A percentile compares a stretch with the other conserved stretches of the same genome.
Conservation (phyloP, 2,888 invertebrate genomes). For the Ectropis crepuscularia region DNA sequence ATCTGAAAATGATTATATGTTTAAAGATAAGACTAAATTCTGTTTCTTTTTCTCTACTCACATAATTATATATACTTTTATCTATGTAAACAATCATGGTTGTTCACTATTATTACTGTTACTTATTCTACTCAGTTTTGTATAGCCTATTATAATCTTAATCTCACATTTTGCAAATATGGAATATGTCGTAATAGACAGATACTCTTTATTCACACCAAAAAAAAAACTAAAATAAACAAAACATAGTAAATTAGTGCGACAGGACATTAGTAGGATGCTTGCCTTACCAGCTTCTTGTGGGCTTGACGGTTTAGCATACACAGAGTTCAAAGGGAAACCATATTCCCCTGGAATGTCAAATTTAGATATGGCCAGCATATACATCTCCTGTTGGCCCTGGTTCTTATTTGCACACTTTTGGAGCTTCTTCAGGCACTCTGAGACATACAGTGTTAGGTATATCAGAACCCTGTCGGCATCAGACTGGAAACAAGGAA, state of each 20-base stretch:
- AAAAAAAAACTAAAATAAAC: too few species aligned
- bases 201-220: too few species aligned
- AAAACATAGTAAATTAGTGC: too few species aligned
- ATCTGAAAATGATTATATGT: conserved; percentile 84
- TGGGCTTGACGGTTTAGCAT: conserved; percentile 92
- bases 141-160: too few species aligned
- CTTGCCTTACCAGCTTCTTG: conserved; percentile 90
- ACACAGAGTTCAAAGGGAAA: conserved; percentile 98
- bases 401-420: conserved; percentile 95
- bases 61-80: too few species aligned
- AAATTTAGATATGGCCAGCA: conserved; percentile 96
- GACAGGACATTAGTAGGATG: too few species aligned
- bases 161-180: too few species aligned
- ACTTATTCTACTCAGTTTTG: too few species aligned
- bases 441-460: conserved; percentile 98
- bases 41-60: too few species aligned
- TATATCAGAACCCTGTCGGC: conserved; percentile 98
- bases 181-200: too few species aligned
- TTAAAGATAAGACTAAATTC: neutral
- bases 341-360: conserved; percentile 98
- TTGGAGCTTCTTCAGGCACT: conserved; percentile 97
- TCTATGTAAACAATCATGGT: too few species aligned
- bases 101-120: too few species aligned
- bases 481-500: conserved; percentile 89
- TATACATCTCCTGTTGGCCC: conserved; percentile 97